Percentiles rank a stretch among this genome's conserved stretches.
Evolutionary conservation across 2,797 vertebrate species (phyloP).

Genomic region (Scolopax rusticola): DNA sequence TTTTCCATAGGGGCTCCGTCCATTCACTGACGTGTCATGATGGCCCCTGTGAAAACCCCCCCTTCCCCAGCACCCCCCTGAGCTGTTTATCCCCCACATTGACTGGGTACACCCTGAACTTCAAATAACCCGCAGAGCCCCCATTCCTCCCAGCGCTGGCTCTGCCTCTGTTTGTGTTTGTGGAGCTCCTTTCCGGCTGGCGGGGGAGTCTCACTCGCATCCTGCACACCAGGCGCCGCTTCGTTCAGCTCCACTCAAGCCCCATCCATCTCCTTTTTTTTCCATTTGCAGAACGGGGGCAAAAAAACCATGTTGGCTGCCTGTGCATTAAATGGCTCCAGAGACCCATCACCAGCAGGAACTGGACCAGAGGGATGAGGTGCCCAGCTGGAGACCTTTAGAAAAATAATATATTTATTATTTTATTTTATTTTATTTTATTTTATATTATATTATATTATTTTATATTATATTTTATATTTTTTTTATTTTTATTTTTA

Average conservation of each 20-base stretch:
- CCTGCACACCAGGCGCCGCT: background rate
- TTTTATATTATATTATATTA: too few relatives aligned
- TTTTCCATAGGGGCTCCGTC: accelerated
- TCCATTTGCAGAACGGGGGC: background rate
- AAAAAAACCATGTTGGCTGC: background rate
- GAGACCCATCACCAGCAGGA: background rate
- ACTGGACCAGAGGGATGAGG: background rate
- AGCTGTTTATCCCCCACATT: background rate
- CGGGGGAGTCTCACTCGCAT: background rate
- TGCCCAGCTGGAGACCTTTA: background rate
- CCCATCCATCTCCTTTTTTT: background rate
- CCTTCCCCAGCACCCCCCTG: background rate
- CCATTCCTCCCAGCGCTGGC: background rate
- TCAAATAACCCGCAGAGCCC: background rate
- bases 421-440: too few relatives aligned
- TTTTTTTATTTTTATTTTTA: too few relatives aligned
- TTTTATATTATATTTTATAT: too few relatives aligned
- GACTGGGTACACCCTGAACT: background rate
- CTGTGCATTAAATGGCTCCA: background rate
- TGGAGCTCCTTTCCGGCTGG: background rate
- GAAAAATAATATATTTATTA: background rate
- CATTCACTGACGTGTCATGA: accelerated
- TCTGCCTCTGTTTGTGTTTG: background rate
- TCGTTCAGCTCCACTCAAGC: background rate
- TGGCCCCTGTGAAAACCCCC: background rate